phyloP scores from a whole-genome alignment of 2,888 invertebrate genomes.

The Leistus spinibarbis region DNA sequence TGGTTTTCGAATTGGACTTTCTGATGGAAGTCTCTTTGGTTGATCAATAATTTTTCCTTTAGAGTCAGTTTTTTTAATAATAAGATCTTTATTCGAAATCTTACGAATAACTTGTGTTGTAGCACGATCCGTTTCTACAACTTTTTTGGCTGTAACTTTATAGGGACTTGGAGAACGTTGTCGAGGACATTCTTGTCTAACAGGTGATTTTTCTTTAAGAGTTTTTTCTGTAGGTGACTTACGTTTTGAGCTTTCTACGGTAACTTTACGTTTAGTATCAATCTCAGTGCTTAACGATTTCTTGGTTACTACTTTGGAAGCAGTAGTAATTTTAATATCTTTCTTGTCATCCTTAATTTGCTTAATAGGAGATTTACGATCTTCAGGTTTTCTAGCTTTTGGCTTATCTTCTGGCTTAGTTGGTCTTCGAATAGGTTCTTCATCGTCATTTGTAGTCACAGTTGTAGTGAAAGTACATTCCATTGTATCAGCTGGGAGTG shows the following conservation, averaged over 20 bases:
- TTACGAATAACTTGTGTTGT: conserved; percentile 32
- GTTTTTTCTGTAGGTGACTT: conserved; percentile 4
- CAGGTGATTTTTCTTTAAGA: conserved; percentile 14
- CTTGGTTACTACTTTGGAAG: conserved; percentile 12
- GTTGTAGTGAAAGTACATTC: conserved; percentile 24
- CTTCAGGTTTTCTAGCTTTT: conserved; percentile 1
- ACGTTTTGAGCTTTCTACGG: conserved; percentile 7
- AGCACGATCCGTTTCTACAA: conserved; percentile 28
- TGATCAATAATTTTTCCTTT: conserved; percentile 8
- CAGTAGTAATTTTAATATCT: conserved; percentile 13
- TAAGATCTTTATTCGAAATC: conserved; percentile 46
- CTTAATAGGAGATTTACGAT: conserved; percentile 11
- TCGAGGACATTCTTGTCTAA: conserved; percentile 39
- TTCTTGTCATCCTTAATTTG: conserved; percentile 19
- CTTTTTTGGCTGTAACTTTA: conserved; percentile 13
- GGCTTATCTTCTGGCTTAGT: neutral
- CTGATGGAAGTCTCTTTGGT: neutral
- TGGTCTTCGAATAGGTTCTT: conserved; percentile 1
- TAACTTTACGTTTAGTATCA: neutral
- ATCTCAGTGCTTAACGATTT: conserved; percentile 11
- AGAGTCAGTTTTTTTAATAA: conserved; percentile 44
- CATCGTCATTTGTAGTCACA: neutral
- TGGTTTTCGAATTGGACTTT: conserved; percentile 6
- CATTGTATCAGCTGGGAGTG: conserved; percentile 27
- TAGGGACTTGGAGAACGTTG: conserved; percentile 23